Percentiles rank a stretch among this genome's conserved stretches.
phyloP scores from a whole-genome alignment of 2,888 invertebrate species.

The Athalia cordata region DNA sequence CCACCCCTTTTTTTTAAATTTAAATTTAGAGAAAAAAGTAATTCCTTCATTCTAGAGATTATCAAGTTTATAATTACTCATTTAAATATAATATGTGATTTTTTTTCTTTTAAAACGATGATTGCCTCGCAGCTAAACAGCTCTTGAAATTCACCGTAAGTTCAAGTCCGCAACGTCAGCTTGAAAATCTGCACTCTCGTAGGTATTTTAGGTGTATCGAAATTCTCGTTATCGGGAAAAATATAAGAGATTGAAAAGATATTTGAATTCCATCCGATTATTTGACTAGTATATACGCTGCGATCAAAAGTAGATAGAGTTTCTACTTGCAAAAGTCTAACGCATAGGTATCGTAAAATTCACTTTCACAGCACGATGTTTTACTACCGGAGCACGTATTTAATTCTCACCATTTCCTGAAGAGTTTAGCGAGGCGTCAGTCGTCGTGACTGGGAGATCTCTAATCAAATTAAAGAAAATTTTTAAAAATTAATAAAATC shows the following conservation, averaged over 20 bases:
- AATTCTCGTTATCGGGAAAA: no score
- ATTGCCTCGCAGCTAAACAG: no score
- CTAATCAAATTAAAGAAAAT: conserved; percentile 21
- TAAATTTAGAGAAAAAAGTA: no score
- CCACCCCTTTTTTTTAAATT: no score
- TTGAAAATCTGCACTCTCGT: no score
- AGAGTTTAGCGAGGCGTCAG: not conserved
- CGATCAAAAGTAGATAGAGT: not conserved
- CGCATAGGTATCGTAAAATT: conserved; percentile 18
- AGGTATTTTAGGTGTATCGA: no score
- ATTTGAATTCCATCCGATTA: conserved; percentile 1
- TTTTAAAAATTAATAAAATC: not conserved
- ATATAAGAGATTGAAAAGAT: not conserved
- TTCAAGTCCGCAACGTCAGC: no score
- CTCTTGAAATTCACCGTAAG: no score
- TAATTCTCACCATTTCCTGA: conserved; percentile 29
- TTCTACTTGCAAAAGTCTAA: not conserved
- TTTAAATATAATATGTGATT: no score
- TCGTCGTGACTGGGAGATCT: conserved; percentile 6
- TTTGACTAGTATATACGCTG: not conserved
- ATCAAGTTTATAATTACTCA: no score
- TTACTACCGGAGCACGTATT: conserved; percentile 39
- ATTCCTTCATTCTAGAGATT: no score
- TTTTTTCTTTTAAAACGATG: no score
- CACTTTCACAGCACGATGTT: conserved; percentile 15